A percentile compares a stretch with the other conserved stretches of the same genome.
Conservation (phyloP, 37 sponge, comb jelly and placozoan species). For the Lycopodina hypogea region DNA sequence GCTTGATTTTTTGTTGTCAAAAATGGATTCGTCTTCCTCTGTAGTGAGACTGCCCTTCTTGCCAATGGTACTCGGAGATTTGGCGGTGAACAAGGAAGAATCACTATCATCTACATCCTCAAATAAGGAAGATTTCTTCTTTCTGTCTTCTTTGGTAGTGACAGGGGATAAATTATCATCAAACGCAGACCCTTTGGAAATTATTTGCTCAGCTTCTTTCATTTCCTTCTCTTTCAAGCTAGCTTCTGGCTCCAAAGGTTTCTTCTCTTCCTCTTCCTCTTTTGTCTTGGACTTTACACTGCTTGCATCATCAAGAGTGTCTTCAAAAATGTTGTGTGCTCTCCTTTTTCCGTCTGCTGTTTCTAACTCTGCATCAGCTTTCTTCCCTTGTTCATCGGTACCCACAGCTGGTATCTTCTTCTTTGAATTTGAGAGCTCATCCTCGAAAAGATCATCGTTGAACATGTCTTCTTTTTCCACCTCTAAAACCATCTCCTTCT, state of each 20-base stretch:
- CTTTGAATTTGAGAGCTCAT: background rate
- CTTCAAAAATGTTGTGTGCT: background rate
- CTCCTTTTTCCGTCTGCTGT: background rate
- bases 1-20: background rate
- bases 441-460: constrained; percentile 42
- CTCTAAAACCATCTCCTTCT: background rate
- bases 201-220: too few relatives aligned
- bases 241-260: background rate
- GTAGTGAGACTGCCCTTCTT: background rate
- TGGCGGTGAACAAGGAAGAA: background rate
- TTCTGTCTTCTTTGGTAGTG: background rate
- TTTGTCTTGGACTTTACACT: background rate
- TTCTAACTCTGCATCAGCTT: background rate
- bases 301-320: background rate
- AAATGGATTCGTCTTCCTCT: background rate
- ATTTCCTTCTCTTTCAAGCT: too few relatives aligned
- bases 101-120: background rate
- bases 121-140: background rate
- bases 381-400: background rate
- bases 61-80: too few relatives aligned
- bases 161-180: too few relatives aligned
- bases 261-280: background rate
- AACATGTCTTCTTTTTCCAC: constrained; percentile 19
- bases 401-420: background rate
- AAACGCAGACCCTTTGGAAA: too few relatives aligned